Evolutionary conservation across 1,140 invertebrate species (phyloP), one percentile per base, ranked within the genome.

Genomic region (Tetramorium simillimum): DNA sequence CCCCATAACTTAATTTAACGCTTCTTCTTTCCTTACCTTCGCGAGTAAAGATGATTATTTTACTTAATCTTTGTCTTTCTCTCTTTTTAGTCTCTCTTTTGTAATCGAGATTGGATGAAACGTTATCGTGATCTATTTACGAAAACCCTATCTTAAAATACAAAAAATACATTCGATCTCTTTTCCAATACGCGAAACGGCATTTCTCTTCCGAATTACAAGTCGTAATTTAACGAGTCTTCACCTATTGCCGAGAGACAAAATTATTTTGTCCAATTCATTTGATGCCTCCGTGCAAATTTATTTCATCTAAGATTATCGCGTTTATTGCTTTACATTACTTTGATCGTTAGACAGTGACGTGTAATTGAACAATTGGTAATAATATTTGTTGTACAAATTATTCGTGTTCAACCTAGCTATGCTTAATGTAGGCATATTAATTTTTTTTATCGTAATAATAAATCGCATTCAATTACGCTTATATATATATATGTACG

Each of bases 1-100:
- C 93, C 91, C 93, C 93, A 91, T 63, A 78, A 85, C 43, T 85
- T 89, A 78, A 85, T 33, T 85, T 89, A 85, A 86, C 53, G 14
- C 49, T 21, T n/a, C 28, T 37, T 62, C 53, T 82, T 72, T 72
- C 37, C 76, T 67, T 80, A 86, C 62, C 62, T 86, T 60, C 28
- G 24, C 40, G 76, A 86, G 14, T 14, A 21, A 58, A 65, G 14
- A 46, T 16, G 12, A 60, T 43, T 24, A 33, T 69, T 69, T 81
- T 80, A 21, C 4, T 67, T 67, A 28, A 77, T 28, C 0, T 46
- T 65, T 33, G 46, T 62, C 10, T 62, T 10, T 75, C 14, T 78
- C 18, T 53, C 10, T 65, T 28, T 73, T 37, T 58, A 12, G 12
- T 60, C 28, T 49, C 3, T 62, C 4, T 62, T n/a, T 76, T 46